Evolutionary conservation across 2,888 invertebrate genomes (phyloP), one percentile per base, ranked within the genome.

Genomic region (Trichopria drosophilae): DNA sequence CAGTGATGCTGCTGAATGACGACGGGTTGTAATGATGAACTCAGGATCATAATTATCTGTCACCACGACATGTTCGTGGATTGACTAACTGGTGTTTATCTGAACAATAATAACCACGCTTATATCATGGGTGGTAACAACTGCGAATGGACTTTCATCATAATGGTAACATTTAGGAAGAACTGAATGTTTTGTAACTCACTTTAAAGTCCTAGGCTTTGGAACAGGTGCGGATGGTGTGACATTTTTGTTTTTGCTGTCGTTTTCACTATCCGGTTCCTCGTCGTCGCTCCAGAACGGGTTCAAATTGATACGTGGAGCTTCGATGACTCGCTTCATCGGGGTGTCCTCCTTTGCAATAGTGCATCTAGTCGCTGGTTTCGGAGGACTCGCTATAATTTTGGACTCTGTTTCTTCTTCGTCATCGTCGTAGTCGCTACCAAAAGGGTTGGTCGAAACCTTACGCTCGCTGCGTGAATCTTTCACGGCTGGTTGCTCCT

Each of bases 241-340:
- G n/a, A 26, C 26, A 26, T 10, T 37, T 10, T 9, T 37, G 9
- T 13, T n/a, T 10, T 10, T 13, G 37, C 40, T 51, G 47, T 43
- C 41, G 22, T 80, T 78, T 5, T 80, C 79, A n/a, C n/a, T n/a
- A n/a, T n/a, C n/a, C 23, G 81, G 81, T 59, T 85, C 85, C 61
- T 87, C 87, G 22, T 81, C 84, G 62, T 86, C 87, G 55, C 84
- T 85, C 80, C 84, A 85, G 70, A 90, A 89, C 0, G 89, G 89
- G 79, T 88, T 89, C 13, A 80, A 65, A 62, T 72, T 79, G 31
- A 79, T 78, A 9, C 81, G 81, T 12, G 81, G 79, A 24, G 82
- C 81, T 29, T 79, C 74, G 22, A 81, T 68, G 63, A 61, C 59
- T 42, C 71, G 64, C 34, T 65, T 75, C 16, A 59, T 50, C 15